Conservation (phyloP, 2,113 vertebrate genomes). For the Anarrhichthys ocellatus region DNA sequence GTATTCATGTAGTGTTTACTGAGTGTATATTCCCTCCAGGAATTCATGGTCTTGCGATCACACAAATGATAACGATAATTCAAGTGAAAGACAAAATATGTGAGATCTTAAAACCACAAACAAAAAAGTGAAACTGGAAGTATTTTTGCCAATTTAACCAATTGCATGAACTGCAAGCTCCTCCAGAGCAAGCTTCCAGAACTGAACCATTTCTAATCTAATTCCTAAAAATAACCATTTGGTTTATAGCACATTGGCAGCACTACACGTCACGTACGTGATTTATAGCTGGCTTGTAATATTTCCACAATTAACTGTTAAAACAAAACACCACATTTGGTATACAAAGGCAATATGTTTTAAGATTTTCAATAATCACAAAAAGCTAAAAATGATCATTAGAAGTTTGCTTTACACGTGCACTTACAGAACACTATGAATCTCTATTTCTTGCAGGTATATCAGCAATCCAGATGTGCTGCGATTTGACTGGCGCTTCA, state of each 20-base stretch:
- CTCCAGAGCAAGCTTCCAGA: background rate
- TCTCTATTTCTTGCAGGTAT: slow-evolving; percentile 76
- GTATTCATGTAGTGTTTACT: background rate
- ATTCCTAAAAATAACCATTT: background rate
- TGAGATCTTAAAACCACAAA: background rate
- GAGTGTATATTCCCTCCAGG: background rate
- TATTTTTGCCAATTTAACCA: background rate
- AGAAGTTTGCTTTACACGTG: background rate
- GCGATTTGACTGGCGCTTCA: slow-evolving; percentile 89
- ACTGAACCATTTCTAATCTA: background rate
- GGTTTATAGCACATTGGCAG: background rate
- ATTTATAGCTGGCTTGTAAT: background rate
- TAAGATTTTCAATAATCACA: background rate
- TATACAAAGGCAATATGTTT: background rate
- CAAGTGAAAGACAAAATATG: background rate
- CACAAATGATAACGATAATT: background rate
- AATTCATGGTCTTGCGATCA: background rate
- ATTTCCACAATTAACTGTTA: background rate
- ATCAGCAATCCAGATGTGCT: slow-evolving; percentile 90
- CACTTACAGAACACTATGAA: background rate
- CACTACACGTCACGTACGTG: background rate
- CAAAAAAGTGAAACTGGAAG: background rate
- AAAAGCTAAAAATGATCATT: background rate
- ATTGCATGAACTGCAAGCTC: background rate
- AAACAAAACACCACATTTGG: background rate